Percentiles rank a stretch among this genome's conserved stretches.
phyloP scores from a whole-genome alignment of 2,888 invertebrate species.

The Watsonalla cultraria region DNA sequence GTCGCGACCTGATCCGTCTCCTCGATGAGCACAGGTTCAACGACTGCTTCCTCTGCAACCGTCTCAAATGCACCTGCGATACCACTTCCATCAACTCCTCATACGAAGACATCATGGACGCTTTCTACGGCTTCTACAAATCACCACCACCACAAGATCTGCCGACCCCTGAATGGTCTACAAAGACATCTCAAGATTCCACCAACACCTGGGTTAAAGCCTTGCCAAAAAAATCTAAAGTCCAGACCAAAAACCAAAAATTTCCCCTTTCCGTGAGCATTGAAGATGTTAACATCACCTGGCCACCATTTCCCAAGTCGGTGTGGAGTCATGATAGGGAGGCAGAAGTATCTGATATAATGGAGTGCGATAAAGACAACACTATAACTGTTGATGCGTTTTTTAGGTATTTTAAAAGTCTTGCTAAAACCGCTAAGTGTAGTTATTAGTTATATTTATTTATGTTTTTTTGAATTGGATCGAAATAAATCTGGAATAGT shows the following conservation, averaged over 20 bases:
- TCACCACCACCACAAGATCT: constrained; percentile 19
- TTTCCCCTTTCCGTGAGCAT: constrained; percentile 17
- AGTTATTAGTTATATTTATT: neutral
- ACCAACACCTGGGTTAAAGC: constrained; percentile 18
- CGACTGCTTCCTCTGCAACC: constrained; percentile 29
- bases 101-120: neutral
- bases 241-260: constrained; percentile 5
- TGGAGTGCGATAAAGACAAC: constrained; percentile 5
- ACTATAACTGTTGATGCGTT: constrained; percentile 19
- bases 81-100: constrained; percentile 5
- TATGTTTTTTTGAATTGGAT: neutral
- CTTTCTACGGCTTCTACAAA: constrained; percentile 7
- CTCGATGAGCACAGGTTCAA: constrained; percentile 24
- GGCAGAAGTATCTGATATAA: neutral
- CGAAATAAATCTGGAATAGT: too few species aligned
- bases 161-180: constrained; percentile 20
- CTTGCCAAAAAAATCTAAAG: constrained; percentile 2
- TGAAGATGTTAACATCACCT: constrained; percentile 18
- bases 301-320: constrained; percentile 23
- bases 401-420: constrained; percentile 14
- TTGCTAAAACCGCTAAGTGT: constrained; percentile 4
- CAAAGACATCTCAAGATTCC: neutral
- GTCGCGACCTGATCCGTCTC: constrained; percentile 29
- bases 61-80: constrained; percentile 27
- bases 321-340: constrained; percentile 23